Evolutionary conservation across 2,113 vertebrate species (phyloP).

Genomic region (Atlantisia rogersi): DNA sequence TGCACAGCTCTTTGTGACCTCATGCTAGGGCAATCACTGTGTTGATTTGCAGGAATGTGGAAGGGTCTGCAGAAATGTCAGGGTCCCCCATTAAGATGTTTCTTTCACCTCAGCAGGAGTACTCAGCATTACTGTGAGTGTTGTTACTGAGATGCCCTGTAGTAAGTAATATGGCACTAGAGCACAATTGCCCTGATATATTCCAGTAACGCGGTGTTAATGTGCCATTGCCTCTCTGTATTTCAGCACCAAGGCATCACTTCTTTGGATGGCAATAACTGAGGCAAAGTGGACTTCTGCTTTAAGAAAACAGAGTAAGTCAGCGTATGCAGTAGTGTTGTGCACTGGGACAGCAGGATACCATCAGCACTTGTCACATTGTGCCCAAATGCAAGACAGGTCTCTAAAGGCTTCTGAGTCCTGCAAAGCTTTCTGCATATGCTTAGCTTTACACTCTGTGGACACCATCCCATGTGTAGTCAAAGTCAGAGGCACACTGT

Average conservation of each 20-base stretch:
- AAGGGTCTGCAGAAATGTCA: conserved; percentile 45
- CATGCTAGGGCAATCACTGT: conserved; percentile 1
- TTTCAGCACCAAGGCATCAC: conserved; percentile 51
- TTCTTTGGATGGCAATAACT: not conserved
- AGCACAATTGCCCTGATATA: conserved; percentile 8
- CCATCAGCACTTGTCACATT: not conserved
- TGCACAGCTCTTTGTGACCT: conserved; percentile 8
- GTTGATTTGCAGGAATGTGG: conserved; percentile 57
- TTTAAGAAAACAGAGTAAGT: not conserved
- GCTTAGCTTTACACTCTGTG: not conserved
- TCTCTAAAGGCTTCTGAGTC: not conserved
- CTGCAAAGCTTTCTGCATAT: not conserved
- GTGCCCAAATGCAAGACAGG: not conserved
- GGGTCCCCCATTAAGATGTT: conserved; percentile 55
- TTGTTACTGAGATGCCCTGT: not conserved
- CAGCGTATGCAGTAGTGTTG: not conserved
- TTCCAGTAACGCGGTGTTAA: conserved; percentile 39
- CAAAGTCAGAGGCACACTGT: not conserved
- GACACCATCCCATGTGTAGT: not conserved
- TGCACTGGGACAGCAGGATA: not conserved
- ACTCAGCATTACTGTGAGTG: not conserved
- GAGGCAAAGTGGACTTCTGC: not conserved
- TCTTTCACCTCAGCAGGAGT: conserved; percentile 53
- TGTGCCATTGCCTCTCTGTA: conserved; percentile 21
- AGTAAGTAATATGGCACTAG: not conserved